A percentile compares a stretch with the other conserved stretches of the same genome.
phyloP scores from a whole-genome alignment of 2,113 vertebrate species.

The Semicossyphus pulcher region DNA sequence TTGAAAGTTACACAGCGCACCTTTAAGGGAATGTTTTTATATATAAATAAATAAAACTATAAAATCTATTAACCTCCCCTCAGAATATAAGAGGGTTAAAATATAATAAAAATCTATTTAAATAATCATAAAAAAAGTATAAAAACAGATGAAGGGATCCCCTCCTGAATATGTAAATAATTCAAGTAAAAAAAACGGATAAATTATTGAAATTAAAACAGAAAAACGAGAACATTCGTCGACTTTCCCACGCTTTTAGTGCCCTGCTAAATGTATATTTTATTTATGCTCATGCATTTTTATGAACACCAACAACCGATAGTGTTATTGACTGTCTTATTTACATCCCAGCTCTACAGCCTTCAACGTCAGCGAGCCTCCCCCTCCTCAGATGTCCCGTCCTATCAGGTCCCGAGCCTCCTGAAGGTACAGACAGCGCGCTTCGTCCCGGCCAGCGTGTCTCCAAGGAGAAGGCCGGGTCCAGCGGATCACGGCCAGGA shows the following conservation, averaged over 20 bases:
- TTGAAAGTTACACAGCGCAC: too few relatives aligned
- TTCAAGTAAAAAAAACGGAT: neutral
- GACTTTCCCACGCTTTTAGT: neutral
- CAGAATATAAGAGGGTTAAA: neutral
- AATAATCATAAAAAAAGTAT: neutral
- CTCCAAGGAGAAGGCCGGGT: constrained; percentile 47
- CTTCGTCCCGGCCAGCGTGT: neutral
- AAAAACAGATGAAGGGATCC: neutral
- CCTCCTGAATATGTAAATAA: neutral
- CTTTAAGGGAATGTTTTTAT: too few relatives aligned
- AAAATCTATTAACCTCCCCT: neutral
- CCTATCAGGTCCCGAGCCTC: neutral
- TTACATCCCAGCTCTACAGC: neutral
- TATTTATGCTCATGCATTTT: neutral
- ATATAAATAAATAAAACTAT: too few relatives aligned
- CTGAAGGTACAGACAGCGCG: neutral
- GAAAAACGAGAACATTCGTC: neutral
- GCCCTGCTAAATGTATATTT: neutral
- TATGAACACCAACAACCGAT: constrained; percentile 17
- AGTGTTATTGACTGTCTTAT: neutral
- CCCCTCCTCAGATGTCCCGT: neutral
- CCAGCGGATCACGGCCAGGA: constrained; percentile 50
- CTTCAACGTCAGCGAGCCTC: neutral
- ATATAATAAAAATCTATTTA: neutral
- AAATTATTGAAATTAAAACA: neutral